Percentiles rank a stretch among this genome's conserved stretches.
These are phyloP conservation scores for Papilio elwesi DNA, from an alignment of 2,888 invertebrate species.

Conservation along the genomic window DNA sequence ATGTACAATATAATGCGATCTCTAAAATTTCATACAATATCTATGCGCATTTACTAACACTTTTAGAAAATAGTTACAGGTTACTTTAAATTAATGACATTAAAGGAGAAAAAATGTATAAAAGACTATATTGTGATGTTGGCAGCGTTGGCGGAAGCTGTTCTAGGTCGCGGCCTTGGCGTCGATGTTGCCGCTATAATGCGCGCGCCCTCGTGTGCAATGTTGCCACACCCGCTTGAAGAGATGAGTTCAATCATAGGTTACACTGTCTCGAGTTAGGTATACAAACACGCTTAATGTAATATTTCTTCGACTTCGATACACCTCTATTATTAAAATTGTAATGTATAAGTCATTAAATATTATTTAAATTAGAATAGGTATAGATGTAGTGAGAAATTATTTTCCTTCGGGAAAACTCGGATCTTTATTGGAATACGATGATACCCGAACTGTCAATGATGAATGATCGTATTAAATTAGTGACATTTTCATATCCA, in stretches of 20 bases:
- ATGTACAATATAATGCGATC: too few relatives aligned
- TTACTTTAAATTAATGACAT: constrained; percentile 4
- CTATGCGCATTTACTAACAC: not conserved
- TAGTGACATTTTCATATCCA: too few relatives aligned
- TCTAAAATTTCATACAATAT: not conserved
- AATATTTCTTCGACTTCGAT: not conserved
- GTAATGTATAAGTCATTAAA: too few relatives aligned
- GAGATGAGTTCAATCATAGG: constrained; percentile 17
- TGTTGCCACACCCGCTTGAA: constrained; percentile 48
- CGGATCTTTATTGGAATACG: too few relatives aligned
- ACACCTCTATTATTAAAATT: not conserved
- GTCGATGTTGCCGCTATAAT: constrained; percentile 52
- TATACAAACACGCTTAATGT: not conserved
- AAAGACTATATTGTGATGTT: constrained; percentile 28
- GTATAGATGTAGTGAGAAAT: too few relatives aligned
- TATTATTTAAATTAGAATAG: too few relatives aligned
- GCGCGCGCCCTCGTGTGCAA: constrained; percentile 48
- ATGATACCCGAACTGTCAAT: too few relatives aligned
- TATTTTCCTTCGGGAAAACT: too few relatives aligned
- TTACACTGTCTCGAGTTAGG: not conserved
- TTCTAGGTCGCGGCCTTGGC: constrained; percentile 76
- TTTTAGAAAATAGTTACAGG: not conserved
- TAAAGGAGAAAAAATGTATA: not conserved
- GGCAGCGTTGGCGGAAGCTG: constrained; percentile 61
- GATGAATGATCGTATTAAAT: too few relatives aligned